Evolutionary conservation across 2,113 vertebrate species (phyloP).

Genomic region (Cariama cristata): DNA sequence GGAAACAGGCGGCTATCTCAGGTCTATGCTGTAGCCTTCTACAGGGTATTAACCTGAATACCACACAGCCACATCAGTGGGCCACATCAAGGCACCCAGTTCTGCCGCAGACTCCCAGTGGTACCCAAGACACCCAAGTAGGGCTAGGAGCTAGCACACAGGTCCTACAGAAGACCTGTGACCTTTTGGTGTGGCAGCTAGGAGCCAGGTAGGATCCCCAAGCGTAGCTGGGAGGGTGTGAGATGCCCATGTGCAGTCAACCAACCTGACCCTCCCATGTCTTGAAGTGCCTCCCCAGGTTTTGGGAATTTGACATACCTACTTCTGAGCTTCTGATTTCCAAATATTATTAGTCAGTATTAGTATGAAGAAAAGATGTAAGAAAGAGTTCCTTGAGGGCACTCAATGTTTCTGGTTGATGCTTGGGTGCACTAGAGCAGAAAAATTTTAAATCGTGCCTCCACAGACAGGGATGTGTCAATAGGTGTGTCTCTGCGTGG

Average conservation of each 20-base stretch:
- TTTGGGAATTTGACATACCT: background rate
- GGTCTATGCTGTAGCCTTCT: background rate
- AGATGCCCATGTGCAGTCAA: background rate
- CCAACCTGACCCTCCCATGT: background rate
- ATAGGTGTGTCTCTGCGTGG: background rate
- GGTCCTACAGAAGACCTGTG: background rate
- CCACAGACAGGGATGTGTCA: background rate
- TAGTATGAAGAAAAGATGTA: background rate
- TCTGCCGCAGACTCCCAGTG: rapidly evolving
- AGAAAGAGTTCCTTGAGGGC: background rate
- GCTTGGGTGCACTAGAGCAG: background rate
- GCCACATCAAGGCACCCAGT: background rate
- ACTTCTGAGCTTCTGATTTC: background rate
- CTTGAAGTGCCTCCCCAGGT: background rate
- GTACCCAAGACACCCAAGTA: background rate
- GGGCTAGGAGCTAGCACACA: background rate
- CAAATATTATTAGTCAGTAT: background rate
- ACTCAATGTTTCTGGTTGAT: rapidly evolving
- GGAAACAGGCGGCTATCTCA: background rate
- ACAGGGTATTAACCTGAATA: background rate
- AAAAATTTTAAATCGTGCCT: background rate
- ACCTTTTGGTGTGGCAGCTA: background rate
- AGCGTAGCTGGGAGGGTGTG: background rate
- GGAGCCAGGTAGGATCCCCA: background rate
- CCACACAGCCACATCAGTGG: background rate